phyloP scores from a whole-genome alignment of 2,113 vertebrate genomes.

The Tenebrosternarchus preto region DNA sequence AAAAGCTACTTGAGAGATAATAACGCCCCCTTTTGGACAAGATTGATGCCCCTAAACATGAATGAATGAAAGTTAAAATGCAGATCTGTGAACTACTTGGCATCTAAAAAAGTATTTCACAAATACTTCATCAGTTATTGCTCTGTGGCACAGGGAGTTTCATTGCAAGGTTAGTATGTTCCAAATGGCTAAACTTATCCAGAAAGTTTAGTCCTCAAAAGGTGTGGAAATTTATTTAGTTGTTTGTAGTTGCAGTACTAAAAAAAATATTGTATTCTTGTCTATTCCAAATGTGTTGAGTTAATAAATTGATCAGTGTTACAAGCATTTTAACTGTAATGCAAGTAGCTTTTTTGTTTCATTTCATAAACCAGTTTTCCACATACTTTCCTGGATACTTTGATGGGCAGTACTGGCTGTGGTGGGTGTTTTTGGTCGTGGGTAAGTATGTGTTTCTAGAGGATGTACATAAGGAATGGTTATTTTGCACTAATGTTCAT shows the following conservation, averaged over 20 bases:
- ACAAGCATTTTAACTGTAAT: neutral
- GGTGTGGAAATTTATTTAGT: neutral
- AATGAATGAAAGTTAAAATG: no score
- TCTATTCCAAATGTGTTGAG: neutral
- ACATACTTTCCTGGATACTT: slow-evolving; percentile 98
- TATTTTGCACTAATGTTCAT: no score
- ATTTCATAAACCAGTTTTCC: slow-evolving; percentile 80
- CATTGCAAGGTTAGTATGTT: neutral
- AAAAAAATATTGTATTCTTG: neutral
- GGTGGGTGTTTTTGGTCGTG: slow-evolving; percentile 98
- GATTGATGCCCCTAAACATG: no score
- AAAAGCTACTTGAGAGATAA: no score
- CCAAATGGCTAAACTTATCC: neutral
- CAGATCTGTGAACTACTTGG: no score
- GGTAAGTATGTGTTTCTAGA: slow-evolving; percentile 79
- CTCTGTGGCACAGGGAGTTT: neutral
- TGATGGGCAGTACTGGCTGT: slow-evolving; percentile 98
- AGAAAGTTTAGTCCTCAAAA: neutral
- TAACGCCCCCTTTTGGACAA: no score
- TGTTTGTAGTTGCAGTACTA: no score
- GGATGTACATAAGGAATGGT: no score
- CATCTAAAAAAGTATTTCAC: no score
- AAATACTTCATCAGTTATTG: neutral
- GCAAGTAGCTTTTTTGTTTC: neutral
- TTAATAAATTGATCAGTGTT: no score